Base-by-base conservation (phyloP, 2,888 invertebrate genomes). In the Dynastes grantii region DNA sequence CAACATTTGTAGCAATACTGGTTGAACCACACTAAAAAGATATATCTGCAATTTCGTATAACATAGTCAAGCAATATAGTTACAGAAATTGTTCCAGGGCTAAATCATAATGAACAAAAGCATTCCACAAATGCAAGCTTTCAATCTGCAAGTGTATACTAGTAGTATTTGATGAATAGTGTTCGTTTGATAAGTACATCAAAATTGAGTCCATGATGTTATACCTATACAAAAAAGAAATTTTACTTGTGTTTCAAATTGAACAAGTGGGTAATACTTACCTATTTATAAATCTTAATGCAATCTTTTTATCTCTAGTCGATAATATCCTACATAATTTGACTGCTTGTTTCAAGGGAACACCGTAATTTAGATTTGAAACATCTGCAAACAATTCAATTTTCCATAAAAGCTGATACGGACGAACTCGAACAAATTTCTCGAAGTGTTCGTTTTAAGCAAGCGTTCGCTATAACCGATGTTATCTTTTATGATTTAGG, bases 301-400 rank as follows among this genome's bases (percentile, higher is more conserved):
- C 91, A 78, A 93, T 88, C 80, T 90, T 89, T 84, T 88, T 88
- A 65, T 90, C 92, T 84, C 94, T 92, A 53, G 93, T 90, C 40
- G 93, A 91, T 45, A 97, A 87, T 75, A 96, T 90, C 83, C 96
- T 91, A 51, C 96, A 88, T 3, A 97, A 89, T 86, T 94, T 95
- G 22, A 97, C 86, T 8, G 95, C 95, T 73, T 92, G 90, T 76
- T 92, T 87, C 80, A 95, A 89, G 2, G 96, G 95, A 82, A 92
- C 91, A 4, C 93, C 92, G 86, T 95, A 93, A 75, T 89, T 90
- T n/a, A 84, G 81, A 49, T 78, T 61, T 78, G 76, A 76, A 53
- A 78, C 64, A 76, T 76, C 83, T 83, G 22, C 11, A 82, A 82
- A 53, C 53, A 77, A 73, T 63, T 45, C 8, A 45, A 45, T 5